These are phyloP conservation scores for Oreochromis spilurus DNA, from an alignment of 2,113 vertebrate species.

Conservation along the genomic window DNA sequence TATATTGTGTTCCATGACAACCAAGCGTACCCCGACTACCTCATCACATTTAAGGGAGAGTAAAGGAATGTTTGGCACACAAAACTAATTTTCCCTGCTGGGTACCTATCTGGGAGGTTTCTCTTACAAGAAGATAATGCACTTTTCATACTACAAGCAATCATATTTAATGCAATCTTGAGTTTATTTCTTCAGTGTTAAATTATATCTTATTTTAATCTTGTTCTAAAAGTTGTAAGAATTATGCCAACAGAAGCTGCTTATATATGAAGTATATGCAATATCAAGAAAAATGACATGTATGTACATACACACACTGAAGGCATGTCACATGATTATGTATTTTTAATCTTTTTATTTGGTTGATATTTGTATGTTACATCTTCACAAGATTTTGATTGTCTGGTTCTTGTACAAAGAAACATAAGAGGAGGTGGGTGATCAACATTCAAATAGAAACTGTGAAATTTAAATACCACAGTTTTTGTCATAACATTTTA, in stretches of 20 bases:
- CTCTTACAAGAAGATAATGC: background rate
- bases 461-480: background rate
- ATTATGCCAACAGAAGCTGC: background rate
- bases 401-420: background rate
- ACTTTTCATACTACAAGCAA: background rate
- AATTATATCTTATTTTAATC: background rate
- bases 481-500: no score
- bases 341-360: slow-evolving; percentile 18
- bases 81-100: background rate
- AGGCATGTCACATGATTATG: background rate
- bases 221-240: background rate
- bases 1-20: slow-evolving; percentile 17
- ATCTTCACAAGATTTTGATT: background rate
- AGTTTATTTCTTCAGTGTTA: background rate
- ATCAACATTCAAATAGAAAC: background rate
- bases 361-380: background rate
- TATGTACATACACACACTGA: background rate
- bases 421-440: background rate
- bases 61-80: no score
- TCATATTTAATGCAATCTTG: background rate
- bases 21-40: slow-evolving; percentile 71
- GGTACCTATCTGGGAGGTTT: background rate
- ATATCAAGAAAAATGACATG: background rate
- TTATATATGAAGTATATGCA: background rate
- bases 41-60: slow-evolving; percentile 71